Percentiles rank a stretch among this genome's conserved stretches.
These are phyloP conservation scores for Eira barbara DNA, from an alignment of 2,113 vertebrate species.

Conservation along the genomic window DNA sequence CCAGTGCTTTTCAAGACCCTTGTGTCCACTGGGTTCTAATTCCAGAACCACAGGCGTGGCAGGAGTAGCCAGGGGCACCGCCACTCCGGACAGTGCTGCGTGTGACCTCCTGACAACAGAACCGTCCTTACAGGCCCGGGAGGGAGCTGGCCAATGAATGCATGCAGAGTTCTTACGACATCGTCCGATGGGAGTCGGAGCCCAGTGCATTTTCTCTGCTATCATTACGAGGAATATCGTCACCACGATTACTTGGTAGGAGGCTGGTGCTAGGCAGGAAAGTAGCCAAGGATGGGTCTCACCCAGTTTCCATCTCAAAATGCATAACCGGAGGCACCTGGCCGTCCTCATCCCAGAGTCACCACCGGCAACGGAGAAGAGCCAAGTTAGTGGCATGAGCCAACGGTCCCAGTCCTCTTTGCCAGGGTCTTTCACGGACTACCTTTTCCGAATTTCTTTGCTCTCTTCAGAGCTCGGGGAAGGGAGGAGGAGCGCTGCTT, in stretches of 20 bases:
- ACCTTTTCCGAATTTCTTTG: background rate
- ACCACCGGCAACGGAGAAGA: accelerated
- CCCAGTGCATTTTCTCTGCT: background rate
- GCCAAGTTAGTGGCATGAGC: too few species aligned
- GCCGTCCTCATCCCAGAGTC: background rate
- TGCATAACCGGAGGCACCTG: background rate
- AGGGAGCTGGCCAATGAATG: background rate
- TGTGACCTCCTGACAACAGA: accelerated
- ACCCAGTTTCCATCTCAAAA: background rate
- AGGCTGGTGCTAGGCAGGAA: background rate
- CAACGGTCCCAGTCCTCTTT: accelerated
- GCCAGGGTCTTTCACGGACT: background rate
- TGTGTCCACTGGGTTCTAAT: background rate
- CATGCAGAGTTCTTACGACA: accelerated
- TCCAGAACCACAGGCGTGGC: background rate
- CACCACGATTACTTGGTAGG: background rate
- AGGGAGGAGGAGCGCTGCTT: background rate
- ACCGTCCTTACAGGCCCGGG: background rate
- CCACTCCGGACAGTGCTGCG: background rate
- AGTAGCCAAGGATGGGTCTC: background rate
- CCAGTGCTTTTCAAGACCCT: background rate
- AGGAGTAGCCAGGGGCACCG: accelerated
- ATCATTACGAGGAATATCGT: accelerated
- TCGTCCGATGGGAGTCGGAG: accelerated
- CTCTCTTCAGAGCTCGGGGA: background rate